These are phyloP conservation scores for Ectemnius continuus DNA, from an alignment of 2,888 invertebrate genomes.

Conservation along the genomic window DNA sequence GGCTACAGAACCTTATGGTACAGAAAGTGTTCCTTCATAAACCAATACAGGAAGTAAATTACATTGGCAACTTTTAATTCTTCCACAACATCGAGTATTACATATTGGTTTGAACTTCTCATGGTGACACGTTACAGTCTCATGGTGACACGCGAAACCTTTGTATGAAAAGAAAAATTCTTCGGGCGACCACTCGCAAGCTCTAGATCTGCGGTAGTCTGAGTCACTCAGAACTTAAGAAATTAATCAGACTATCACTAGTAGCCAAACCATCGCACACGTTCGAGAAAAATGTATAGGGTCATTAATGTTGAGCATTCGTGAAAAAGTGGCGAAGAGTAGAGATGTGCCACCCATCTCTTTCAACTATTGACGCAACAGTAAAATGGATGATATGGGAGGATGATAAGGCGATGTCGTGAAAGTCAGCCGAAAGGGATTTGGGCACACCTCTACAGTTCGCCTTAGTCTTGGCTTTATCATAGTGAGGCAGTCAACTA, in stretches of 20 bases:
- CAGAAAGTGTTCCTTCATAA: conserved; percentile 9
- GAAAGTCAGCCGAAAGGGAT: conserved; percentile 71
- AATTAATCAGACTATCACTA: conserved; percentile 25
- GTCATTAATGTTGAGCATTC: conserved; percentile 38
- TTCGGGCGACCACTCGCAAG: neutral
- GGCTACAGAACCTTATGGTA: conserved; percentile 7
- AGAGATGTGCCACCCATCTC: conserved; percentile 35
- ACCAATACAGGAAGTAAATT: conserved; percentile 21
- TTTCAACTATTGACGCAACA: conserved; percentile 74
- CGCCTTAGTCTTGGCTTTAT: conserved; percentile 20
- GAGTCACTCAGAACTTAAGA: conserved; percentile 26
- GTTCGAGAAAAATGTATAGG: conserved; percentile 23
- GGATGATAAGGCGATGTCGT: conserved; percentile 73
- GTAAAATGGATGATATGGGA: conserved; percentile 74
- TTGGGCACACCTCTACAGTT: conserved; percentile 29
- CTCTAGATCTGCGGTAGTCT: conserved; percentile 29
- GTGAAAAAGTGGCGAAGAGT: conserved; percentile 16
- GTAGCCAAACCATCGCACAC: conserved; percentile 28
- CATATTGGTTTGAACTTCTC: conserved; percentile 18
- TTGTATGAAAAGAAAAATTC: too few relatives aligned
- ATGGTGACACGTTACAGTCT: conserved; percentile 24
- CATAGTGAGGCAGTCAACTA: conserved; percentile 42
- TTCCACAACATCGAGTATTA: conserved; percentile 19
- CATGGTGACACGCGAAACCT: too few relatives aligned
- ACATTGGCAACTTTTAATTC: conserved; percentile 9